These are phyloP conservation scores for Vombatus ursinus DNA, from an alignment of 2,113 vertebrate genomes.

Conservation along the genomic window DNA sequence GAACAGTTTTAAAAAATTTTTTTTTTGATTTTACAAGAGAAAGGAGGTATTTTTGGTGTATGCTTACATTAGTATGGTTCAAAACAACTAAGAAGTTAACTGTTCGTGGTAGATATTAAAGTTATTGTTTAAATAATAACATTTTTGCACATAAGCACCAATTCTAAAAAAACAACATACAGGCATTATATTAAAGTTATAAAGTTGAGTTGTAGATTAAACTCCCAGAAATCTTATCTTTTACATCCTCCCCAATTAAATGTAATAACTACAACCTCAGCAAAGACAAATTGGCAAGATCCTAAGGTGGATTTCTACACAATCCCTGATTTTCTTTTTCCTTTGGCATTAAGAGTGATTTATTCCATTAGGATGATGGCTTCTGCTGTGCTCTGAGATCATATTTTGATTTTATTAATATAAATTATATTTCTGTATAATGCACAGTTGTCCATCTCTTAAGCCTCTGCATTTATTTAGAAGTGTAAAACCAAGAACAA, in stretches of 20 bases:
- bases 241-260: background rate
- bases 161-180: background rate
- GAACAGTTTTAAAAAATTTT: background rate
- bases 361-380: conserved; percentile 6
- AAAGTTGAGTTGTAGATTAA: conserved; percentile 16
- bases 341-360: conserved; percentile 33
- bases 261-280: background rate
- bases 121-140: background rate
- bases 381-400: conserved; percentile 44
- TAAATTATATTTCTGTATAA: background rate
- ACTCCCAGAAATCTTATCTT: background rate
- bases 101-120: background rate
- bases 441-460: conserved; percentile 28
- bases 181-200: background rate
- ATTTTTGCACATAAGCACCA: background rate
- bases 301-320: conserved; percentile 39
- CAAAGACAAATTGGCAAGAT: background rate
- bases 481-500: conserved; percentile 5
- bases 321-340: conserved; percentile 45
- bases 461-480: conserved; percentile 17
- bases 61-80: background rate
- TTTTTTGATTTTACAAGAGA: conserved; percentile 7
- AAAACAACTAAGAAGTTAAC: background rate
- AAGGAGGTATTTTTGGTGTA: background rate
- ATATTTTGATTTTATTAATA: conserved; percentile 63